phyloP scores from a whole-genome alignment of 2,797 vertebrate species.

The Melanotaenia pygmaea region DNA sequence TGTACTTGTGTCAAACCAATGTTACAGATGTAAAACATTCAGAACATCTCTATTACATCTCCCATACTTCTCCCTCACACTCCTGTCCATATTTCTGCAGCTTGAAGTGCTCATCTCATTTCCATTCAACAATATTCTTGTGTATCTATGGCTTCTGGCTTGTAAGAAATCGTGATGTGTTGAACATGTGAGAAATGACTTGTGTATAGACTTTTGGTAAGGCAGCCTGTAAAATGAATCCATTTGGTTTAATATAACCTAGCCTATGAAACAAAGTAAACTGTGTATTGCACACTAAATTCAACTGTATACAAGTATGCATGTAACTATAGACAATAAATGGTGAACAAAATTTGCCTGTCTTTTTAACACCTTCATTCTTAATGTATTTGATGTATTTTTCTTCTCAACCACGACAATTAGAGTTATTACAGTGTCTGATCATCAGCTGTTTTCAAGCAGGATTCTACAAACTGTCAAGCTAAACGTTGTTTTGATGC shows the following conservation, averaged over 20 bases:
- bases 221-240: conserved; percentile 71
- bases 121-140: not conserved
- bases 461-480: not conserved
- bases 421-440: not conserved
- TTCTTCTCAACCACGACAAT: not conserved
- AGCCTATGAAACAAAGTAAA: conserved; percentile 62
- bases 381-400: not conserved
- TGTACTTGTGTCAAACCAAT: not conserved
- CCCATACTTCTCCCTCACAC: not conserved
- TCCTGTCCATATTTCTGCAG: not conserved
- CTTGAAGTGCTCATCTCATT: not conserved
- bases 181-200: conserved; percentile 66
- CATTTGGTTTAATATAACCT: conserved; percentile 71
- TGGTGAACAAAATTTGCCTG: conserved; percentile 55
- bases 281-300: conserved; percentile 79
- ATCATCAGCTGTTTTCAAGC: not conserved
- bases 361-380: not conserved
- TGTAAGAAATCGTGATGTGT: conserved; percentile 65
- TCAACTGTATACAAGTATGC: conserved; percentile 83
- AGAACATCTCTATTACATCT: not conserved
- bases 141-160: conserved; percentile 64
- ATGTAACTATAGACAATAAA: conserved; percentile 86
- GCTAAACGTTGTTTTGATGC: not conserved
- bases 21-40: not conserved
- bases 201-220: conserved; percentile 77